phyloP scores from a whole-genome alignment of 2,888 invertebrate genomes.

The Drosophila vallismaia region DNA sequence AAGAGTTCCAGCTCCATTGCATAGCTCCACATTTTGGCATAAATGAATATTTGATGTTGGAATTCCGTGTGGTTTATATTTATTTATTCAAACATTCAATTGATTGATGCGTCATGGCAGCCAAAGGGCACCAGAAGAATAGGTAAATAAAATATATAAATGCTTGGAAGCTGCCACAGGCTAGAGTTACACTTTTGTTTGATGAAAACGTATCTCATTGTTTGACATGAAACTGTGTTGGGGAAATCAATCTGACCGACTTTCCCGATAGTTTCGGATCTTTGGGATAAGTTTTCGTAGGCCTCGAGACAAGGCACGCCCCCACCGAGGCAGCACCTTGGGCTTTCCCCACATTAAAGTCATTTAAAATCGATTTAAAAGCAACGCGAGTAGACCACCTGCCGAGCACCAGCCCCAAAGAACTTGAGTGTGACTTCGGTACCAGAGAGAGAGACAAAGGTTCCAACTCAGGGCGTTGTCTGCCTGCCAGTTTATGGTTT shows the following conservation, averaged over 20 bases:
- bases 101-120: slow-evolving; percentile 63
- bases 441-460: slow-evolving; percentile 1
- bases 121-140: slow-evolving; percentile 29
- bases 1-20: slow-evolving; percentile 11
- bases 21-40: slow-evolving; percentile 56
- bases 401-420: slow-evolving; percentile 46
- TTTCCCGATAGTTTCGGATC: slow-evolving; percentile 1
- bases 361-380: slow-evolving; percentile 78
- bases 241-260: slow-evolving; percentile 23
- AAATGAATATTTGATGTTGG: slow-evolving; percentile 63
- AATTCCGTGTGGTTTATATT: slow-evolving; percentile 50
- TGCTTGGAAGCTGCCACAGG: slow-evolving; percentile 17
- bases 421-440: slow-evolving; percentile 2
- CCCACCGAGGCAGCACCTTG: slow-evolving; percentile 28
- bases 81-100: slow-evolving; percentile 57
- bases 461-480: slow-evolving; percentile 56
- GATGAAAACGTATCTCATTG: slow-evolving; percentile 31
- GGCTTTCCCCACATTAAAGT: slow-evolving; percentile 45
- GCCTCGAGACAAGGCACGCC: slow-evolving; percentile 6
- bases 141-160: slow-evolving; percentile 12
- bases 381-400: slow-evolving; percentile 64
- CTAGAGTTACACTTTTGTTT: neutral
- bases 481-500: slow-evolving; percentile 45
- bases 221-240: slow-evolving; percentile 23
- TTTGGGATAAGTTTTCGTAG: neutral